These are phyloP conservation scores for Heliconius charithonia DNA, from an alignment of 2,888 invertebrate species.

Conservation along the genomic window DNA sequence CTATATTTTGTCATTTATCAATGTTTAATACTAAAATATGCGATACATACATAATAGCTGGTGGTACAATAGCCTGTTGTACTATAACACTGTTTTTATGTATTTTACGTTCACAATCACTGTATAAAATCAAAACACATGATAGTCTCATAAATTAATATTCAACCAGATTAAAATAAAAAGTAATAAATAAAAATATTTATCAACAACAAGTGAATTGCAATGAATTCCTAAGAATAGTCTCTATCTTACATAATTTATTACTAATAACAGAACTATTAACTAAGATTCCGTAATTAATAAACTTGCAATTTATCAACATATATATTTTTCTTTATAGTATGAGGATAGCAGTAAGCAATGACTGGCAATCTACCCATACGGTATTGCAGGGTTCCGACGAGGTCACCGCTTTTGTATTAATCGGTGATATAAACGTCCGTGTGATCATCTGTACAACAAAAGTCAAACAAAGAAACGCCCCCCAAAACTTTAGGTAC, in stretches of 20 bases:
- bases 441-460: conserved; percentile 7
- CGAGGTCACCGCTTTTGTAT: conserved; percentile 42
- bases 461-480: conserved; percentile 12
- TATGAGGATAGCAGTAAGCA: conserved; percentile 26
- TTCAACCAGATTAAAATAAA: neutral
- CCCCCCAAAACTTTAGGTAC: conserved; percentile 1
- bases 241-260: neutral
- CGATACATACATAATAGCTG: too few species aligned
- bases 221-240: neutral
- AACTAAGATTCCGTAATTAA: neutral
- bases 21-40: neutral
- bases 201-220: neutral
- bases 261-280: conserved; percentile 6
- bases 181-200: neutral
- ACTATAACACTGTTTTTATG: too few species aligned
- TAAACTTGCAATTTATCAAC: neutral
- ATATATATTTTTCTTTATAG: neutral
- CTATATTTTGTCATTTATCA: neutral
- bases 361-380: conserved; percentile 38
- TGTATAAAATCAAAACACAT: too few species aligned
- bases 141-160: neutral
- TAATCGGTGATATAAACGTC: conserved; percentile 33
- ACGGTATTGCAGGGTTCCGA: conserved; percentile 28
- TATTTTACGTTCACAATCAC: too few species aligned
- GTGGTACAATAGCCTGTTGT: too few species aligned